Evolutionary conservation across 2,888 invertebrate genomes (phyloP).

Genomic region (Xestia ashworthii): DNA sequence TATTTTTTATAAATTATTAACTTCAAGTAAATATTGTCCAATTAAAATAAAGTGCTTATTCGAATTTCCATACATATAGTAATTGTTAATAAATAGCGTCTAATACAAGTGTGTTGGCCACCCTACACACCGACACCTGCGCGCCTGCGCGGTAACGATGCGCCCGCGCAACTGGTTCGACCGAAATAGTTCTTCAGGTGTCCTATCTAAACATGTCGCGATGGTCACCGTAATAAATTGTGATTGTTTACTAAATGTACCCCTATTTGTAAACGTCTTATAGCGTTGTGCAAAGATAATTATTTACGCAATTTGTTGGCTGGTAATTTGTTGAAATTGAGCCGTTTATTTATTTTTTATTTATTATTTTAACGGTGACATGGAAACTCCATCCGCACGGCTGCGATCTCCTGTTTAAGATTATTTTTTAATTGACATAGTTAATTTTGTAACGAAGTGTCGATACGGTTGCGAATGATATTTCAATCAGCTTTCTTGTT

Average conservation of each 20-base stretch:
- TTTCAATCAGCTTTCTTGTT: slow-evolving; percentile 19
- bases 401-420: slow-evolving; percentile 40
- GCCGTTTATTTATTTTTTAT: slow-evolving; percentile 42
- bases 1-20: neutral
- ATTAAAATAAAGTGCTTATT: slow-evolving; percentile 53
- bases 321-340: slow-evolving; percentile 63
- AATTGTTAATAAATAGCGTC: slow-evolving; percentile 53
- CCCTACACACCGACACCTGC: slow-evolving; percentile 68
- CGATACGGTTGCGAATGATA: slow-evolving; percentile 16
- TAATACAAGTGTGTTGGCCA: slow-evolving; percentile 53
- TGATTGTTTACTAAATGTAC: slow-evolving; percentile 70
- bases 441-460: slow-evolving; percentile 40
- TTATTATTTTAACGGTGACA: slow-evolving; percentile 54
- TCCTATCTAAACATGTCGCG: slow-evolving; percentile 65
- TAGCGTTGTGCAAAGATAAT: slow-evolving; percentile 55
- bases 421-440: slow-evolving; percentile 42
- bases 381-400: slow-evolving; percentile 51
- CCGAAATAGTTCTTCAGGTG: slow-evolving; percentile 79
- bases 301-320: slow-evolving; percentile 62
- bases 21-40: slow-evolving; percentile 28
- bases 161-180: slow-evolving; percentile 70
- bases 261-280: slow-evolving; percentile 63
- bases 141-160: slow-evolving; percentile 69
- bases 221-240: slow-evolving; percentile 71
- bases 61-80: slow-evolving; percentile 41